phyloP scores from a whole-genome alignment of 2,797 vertebrate genomes.

The Tolypeutes matacus region DNA sequence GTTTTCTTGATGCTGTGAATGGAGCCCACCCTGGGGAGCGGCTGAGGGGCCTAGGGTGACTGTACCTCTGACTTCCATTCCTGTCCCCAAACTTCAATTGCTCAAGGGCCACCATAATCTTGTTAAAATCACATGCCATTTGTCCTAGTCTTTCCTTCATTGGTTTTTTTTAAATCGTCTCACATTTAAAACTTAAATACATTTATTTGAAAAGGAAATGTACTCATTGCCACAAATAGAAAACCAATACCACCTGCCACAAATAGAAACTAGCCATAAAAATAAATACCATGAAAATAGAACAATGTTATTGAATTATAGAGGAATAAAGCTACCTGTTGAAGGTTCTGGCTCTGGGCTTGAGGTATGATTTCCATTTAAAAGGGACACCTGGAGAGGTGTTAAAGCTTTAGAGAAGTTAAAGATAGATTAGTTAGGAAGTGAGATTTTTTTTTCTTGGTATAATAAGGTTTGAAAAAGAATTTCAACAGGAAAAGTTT shows the following conservation, averaged over 20 bases:
- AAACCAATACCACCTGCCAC: conserved; percentile 22
- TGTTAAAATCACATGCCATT: neutral
- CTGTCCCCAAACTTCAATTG: neutral
- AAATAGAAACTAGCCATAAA: conserved; percentile 58
- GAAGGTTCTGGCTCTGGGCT: conserved; percentile 23
- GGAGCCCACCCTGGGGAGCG: neutral
- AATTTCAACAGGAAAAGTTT: neutral
- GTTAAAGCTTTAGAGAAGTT: neutral
- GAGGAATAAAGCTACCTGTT: neutral
- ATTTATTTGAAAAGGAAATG: conserved; percentile 53
- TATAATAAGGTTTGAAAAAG: neutral
- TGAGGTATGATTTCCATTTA: conserved; percentile 39
- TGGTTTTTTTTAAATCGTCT: conserved; percentile 32
- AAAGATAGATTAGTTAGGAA: neutral
- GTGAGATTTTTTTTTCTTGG: neutral
- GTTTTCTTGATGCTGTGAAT: neutral
- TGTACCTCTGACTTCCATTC: neutral
- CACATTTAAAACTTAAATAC: conserved; percentile 60
- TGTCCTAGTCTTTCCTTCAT: neutral
- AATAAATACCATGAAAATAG: conserved; percentile 56
- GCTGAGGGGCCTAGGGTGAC: neutral
- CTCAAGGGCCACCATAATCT: neutral
- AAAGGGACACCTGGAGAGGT: conserved; percentile 33
- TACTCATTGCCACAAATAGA: conserved; percentile 39
- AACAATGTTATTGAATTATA: conserved; percentile 22